These are phyloP conservation scores for Junonia oenone DNA, from an alignment of 2,888 invertebrate genomes.

Conservation along the genomic window DNA sequence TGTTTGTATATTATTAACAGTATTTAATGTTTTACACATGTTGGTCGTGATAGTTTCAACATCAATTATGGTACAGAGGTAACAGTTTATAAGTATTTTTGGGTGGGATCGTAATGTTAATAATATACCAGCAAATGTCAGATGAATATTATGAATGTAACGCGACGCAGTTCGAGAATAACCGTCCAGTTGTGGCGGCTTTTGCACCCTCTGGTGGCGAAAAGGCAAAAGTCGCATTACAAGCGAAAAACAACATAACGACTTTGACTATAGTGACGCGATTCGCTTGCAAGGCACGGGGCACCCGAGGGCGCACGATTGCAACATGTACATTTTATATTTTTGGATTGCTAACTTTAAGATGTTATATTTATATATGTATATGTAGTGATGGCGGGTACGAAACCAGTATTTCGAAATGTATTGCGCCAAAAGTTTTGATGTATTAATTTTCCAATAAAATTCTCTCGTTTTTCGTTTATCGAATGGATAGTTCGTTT, in stretches of 20 bases:
- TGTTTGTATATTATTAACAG: slow-evolving; percentile 43
- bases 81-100: slow-evolving; percentile 17
- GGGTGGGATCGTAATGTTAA: slow-evolving; percentile 33
- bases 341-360: slow-evolving; percentile 80
- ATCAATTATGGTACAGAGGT: background rate
- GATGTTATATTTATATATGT: slow-evolving; percentile 80
- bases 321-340: slow-evolving; percentile 79
- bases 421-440: slow-evolving; percentile 79
- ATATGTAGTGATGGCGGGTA: slow-evolving; percentile 77
- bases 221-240: slow-evolving; percentile 55
- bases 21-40: slow-evolving; percentile 32
- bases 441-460: slow-evolving; percentile 75
- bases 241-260: slow-evolving; percentile 43
- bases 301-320: slow-evolving; percentile 70
- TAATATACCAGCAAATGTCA: slow-evolving; percentile 33
- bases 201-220: slow-evolving; percentile 67
- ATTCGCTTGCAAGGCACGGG: slow-evolving; percentile 50
- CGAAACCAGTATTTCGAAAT: slow-evolving; percentile 73
- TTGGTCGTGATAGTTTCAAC: background rate
- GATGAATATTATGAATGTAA: slow-evolving; percentile 42
- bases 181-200: slow-evolving; percentile 77
- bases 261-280: slow-evolving; percentile 40
- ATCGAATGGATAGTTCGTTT: slow-evolving; percentile 66
- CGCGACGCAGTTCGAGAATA: slow-evolving; percentile 70
- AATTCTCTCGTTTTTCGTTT: slow-evolving; percentile 56